Conservation (phyloP, 2,888 invertebrate species). For the Drosophila fulvimacula region DNA sequence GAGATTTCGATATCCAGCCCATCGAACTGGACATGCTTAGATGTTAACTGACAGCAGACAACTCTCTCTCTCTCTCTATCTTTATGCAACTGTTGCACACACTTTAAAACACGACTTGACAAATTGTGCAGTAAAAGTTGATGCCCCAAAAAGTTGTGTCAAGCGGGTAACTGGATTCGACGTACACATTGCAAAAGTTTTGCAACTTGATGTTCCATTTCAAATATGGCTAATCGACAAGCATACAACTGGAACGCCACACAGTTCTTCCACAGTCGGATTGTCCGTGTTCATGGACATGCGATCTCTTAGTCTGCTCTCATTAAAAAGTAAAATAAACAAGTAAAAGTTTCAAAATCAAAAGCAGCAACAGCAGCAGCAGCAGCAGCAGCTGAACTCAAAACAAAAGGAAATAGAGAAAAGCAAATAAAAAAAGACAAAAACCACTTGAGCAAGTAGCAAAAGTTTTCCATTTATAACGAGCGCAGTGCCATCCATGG, state of each 20-base stretch:
- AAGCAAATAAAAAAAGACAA: constrained; percentile 50
- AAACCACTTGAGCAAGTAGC: constrained; percentile 79
- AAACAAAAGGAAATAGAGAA: constrained; percentile 38
- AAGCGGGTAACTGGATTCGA: not conserved
- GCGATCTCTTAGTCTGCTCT: constrained; percentile 64
- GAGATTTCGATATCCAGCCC: constrained; percentile 17
- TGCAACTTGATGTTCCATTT: constrained; percentile 64
- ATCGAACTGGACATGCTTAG: constrained; percentile 37
- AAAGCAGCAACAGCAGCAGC: constrained; percentile 41
- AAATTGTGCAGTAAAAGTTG: constrained; percentile 54
- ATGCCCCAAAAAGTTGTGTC: constrained; percentile 9
- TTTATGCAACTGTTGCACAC: constrained; percentile 57
- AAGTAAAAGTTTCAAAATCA: constrained; percentile 66
- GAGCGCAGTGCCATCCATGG: constrained; percentile 63
- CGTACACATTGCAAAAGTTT: constrained; percentile 45
- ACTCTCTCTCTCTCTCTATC: no score
- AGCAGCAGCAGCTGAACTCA: constrained; percentile 24
- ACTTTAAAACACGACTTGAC: constrained; percentile 61
- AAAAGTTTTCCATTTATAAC: constrained; percentile 81
- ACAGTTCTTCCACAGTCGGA: constrained; percentile 18
- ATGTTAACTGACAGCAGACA: constrained; percentile 9
- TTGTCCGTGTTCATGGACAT: constrained; percentile 49
- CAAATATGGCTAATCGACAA: constrained; percentile 75
- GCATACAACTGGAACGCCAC: constrained; percentile 22
- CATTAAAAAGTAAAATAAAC: constrained; percentile 79